Evolutionary conservation across 2,888 invertebrate genomes (phyloP).

Genomic region (Reticulitermes lucifugus): DNA sequence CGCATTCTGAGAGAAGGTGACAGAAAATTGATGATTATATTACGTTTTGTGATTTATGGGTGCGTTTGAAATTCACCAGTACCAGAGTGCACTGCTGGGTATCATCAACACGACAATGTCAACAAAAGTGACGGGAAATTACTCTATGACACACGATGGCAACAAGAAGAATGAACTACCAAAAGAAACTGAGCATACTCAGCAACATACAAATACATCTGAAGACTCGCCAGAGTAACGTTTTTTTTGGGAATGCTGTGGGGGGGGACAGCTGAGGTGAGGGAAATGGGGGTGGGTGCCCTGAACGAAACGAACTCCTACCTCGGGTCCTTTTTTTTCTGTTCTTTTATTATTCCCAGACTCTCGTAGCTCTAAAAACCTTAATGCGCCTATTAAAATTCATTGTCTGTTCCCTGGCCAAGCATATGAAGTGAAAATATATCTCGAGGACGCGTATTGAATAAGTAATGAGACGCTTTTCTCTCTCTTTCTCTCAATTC

Average conservation of each 20-base stretch:
- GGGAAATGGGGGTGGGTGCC: slow-evolving; percentile 16
- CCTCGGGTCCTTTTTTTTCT: slow-evolving; percentile 10
- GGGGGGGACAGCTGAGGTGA: background rate
- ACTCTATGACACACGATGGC: no score
- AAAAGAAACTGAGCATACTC: background rate
- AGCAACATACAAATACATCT: background rate
- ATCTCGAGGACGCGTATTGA: slow-evolving; percentile 61
- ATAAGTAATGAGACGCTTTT: slow-evolving; percentile 57
- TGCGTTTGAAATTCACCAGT: no score
- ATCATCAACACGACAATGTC: no score
- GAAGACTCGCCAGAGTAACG: background rate
- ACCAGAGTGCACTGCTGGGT: no score
- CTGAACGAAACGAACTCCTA: slow-evolving; percentile 42
- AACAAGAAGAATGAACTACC: no score
- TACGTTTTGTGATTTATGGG: no score
- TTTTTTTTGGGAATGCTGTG: background rate
- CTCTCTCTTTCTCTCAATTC: slow-evolving; percentile 2
- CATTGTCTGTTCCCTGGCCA: slow-evolving; percentile 62
- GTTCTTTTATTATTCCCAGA: slow-evolving; percentile 36
- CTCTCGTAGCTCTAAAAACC: slow-evolving; percentile 45
- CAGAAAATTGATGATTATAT: no score
- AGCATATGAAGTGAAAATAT: slow-evolving; percentile 65
- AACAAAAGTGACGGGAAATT: no score
- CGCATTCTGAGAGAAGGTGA: no score
- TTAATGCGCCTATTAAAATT: slow-evolving; percentile 60